Percentiles rank a stretch among this genome's conserved stretches.
phyloP scores from a whole-genome alignment of 2,113 vertebrate genomes.

The Delphinus delphis region DNA sequence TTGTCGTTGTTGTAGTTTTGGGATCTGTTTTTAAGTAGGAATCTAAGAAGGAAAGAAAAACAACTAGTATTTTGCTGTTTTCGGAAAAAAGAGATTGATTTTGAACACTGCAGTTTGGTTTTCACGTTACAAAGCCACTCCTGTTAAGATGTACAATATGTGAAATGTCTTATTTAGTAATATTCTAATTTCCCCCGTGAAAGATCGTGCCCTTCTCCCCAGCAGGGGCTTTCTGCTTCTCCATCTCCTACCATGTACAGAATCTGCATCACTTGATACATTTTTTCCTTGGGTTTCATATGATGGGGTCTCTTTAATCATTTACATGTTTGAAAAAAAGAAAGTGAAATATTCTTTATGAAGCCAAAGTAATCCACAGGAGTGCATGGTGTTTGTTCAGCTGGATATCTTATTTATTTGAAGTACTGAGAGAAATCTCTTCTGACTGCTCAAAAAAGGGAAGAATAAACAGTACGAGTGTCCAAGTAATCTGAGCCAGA shows the following conservation, averaged over 20 bases:
- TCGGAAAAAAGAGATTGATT: background rate
- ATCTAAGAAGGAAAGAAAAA: background rate
- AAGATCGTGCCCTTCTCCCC: constrained; percentile 51
- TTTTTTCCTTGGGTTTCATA: constrained; percentile 81
- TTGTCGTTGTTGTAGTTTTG: background rate
- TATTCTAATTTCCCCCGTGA: constrained; percentile 23
- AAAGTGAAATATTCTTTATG: constrained; percentile 84
- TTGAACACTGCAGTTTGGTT: background rate
- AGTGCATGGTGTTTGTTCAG: constrained; percentile 94
- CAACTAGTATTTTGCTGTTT: background rate
- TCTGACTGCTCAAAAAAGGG: constrained; percentile 88
- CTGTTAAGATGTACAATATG: background rate
- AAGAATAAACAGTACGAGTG: constrained; percentile 87
- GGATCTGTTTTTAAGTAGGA: background rate
- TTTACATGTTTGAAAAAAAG: constrained; percentile 83
- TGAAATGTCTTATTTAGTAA: constrained; percentile 40
- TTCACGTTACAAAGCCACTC: background rate
- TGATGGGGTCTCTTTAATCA: constrained; percentile 84
- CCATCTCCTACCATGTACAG: constrained; percentile 54
- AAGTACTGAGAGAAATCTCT: constrained; percentile 91
- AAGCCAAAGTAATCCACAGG: constrained; percentile 85
- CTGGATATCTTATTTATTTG: constrained; percentile 95
- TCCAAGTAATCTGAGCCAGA: constrained; percentile 89
- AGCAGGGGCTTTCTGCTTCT: constrained; percentile 57
- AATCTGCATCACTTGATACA: constrained; percentile 78